Percentiles rank a stretch among this genome's conserved stretches.
Evolutionary conservation across 2,797 vertebrate genomes (phyloP).

Genomic region (Rallus crepitans): DNA sequence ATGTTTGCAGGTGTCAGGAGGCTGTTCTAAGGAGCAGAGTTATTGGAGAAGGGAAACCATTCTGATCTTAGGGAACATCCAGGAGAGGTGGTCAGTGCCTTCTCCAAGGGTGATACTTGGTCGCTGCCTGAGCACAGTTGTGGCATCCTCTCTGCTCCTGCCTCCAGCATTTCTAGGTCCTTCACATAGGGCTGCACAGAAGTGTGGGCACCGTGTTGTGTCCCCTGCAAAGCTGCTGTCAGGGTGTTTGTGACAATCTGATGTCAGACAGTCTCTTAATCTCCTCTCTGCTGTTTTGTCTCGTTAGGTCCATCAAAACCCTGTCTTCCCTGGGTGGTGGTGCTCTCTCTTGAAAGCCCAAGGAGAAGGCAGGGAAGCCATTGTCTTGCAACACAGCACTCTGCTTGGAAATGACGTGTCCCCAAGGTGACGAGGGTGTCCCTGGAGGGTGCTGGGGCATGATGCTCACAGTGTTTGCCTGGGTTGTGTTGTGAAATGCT

Average conservation of each 20-base stretch:
- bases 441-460: background rate
- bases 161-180: background rate
- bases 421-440: background rate
- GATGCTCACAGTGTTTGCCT: rapidly evolving
- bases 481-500: background rate
- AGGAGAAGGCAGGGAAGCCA: background rate
- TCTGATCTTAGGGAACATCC: background rate
- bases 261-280: background rate
- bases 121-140: background rate
- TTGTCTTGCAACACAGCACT: background rate
- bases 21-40: background rate
- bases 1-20: background rate
- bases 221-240: background rate
- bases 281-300: background rate
- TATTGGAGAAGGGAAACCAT: background rate
- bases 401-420: background rate
- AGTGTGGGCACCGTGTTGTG: rapidly evolving
- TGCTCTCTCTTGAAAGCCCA: background rate
- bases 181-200: background rate
- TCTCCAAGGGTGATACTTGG: background rate
- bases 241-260: background rate
- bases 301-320: background rate
- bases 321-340: background rate
- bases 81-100: background rate
- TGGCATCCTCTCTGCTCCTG: background rate